Evolutionary conservation across 2,797 vertebrate species (phyloP), one percentile per base, ranked within the genome.

Genomic region (Trachurus trachurus): DNA sequence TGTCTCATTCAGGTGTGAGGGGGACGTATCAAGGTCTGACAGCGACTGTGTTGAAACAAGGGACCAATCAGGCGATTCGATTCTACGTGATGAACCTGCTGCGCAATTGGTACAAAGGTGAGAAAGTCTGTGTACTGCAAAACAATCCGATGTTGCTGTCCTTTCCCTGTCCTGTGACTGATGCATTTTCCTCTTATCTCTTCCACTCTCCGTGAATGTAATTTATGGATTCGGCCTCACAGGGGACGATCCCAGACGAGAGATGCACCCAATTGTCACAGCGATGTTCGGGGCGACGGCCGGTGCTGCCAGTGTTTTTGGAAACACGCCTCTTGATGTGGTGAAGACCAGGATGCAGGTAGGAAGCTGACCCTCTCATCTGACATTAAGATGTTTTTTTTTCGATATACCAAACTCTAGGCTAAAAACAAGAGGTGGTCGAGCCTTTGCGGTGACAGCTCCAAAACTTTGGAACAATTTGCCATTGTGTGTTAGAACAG

Each of bases 281-380:
- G 96, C 95, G 0, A 81, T 93, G 76, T 96, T 97, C 49, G 96
- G 96, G 54, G 96, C 95, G 0, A 95, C 94, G 2, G 96, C 96
- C 0, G 96, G 96, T 22, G 96, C 96, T 0, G 96, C 94, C 19
- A 97, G 96, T 17, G 96, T 97, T 64, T 96, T 97, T 78, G 96
- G 96, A 76, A 97, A 97, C 65, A 97, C 96, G 0, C 96, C 96
- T 22, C 82, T 97, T 13, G 96, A 97, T 76, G 96, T 96, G 40
- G 94, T 97, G 26, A 97, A 97, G 89, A 97, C 96, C 15, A 93
- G 96, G 83, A 96, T 97, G 96, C 96, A 97, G 96, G 96, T 96
- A 73, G 81, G 73, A 60, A 66, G 12, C 13, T 10, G 8, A 13
- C 1, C 15, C 11, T 31, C 1, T n/a, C n/a, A n/a, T n/a, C n/a